These are phyloP conservation scores for Pangasianodon hypophthalmus DNA, from an alignment of 2,113 vertebrate genomes.

Conservation along the genomic window DNA sequence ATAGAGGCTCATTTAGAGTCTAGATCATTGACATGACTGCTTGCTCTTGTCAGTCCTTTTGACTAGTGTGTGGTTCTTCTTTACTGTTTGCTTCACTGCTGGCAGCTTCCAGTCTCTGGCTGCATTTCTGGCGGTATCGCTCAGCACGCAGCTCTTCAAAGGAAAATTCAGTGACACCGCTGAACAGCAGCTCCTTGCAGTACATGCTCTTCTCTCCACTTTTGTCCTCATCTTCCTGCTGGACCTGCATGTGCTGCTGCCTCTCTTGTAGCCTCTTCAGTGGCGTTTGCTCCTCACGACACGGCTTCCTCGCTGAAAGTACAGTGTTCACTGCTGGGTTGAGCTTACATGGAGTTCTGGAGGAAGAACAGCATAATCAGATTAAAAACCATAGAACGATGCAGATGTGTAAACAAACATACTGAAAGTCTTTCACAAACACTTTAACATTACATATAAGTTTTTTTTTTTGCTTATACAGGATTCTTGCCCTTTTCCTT, in stretches of 20 bases:
- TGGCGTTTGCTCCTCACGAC: conserved; percentile 79
- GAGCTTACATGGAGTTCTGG: conserved; percentile 95
- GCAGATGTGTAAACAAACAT: background rate
- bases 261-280: conserved; percentile 84
- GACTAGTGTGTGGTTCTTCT: background rate
- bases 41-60: background rate
- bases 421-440: background rate
- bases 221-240: conserved; percentile 72
- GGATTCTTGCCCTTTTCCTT: background rate
- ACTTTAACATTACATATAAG: background rate
- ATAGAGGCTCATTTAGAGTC: background rate
- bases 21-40: background rate
- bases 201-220: conserved; percentile 86
- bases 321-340: conserved; percentile 85
- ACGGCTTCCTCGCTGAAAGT: conserved; percentile 83
- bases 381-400: background rate
- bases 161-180: conserved; percentile 88
- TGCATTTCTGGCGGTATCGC: conserved; percentile 81
- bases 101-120: conserved; percentile 57
- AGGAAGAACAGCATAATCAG: background rate
- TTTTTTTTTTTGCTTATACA: background rate
- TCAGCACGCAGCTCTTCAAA: conserved; percentile 94
- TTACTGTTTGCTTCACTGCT: background rate
- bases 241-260: conserved; percentile 79
- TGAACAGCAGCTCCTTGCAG: conserved; percentile 89